Conservation (phyloP, 2,113 vertebrate genomes). For the Apaloderma vittatum region DNA sequence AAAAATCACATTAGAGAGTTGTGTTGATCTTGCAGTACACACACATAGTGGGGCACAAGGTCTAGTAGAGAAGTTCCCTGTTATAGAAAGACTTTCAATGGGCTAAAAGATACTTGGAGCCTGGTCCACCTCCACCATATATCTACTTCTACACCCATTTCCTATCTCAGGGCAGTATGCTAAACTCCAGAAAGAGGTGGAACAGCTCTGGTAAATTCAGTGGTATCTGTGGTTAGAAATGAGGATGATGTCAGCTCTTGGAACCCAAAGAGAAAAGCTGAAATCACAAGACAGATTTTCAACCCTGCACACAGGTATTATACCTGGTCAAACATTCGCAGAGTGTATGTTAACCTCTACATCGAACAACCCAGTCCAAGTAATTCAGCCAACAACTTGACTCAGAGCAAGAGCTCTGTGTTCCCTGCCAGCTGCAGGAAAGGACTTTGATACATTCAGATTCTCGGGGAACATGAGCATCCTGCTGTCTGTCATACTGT, state of each 20-base stretch:
- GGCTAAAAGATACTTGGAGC: background rate
- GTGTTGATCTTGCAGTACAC: background rate
- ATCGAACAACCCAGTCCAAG: background rate
- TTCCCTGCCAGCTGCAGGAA: background rate
- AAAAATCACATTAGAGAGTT: background rate
- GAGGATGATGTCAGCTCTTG: background rate
- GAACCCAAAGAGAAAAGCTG: background rate
- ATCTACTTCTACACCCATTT: background rate
- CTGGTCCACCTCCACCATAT: background rate
- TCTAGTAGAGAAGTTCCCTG: background rate
- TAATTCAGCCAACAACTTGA: background rate
- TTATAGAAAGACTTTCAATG: background rate
- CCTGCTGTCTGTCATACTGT: background rate
- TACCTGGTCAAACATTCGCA: background rate
- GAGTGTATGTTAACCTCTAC: background rate
- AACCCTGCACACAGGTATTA: background rate
- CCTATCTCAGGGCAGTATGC: accelerated
- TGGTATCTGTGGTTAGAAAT: background rate
- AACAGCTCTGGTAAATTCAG: background rate
- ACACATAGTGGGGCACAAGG: background rate
- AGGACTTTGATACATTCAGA: background rate
- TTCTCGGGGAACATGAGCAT: background rate
- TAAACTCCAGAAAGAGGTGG: background rate
- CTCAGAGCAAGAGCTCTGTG: accelerated
- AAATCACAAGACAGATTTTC: background rate